phyloP scores from a whole-genome alignment of 2,888 invertebrate genomes.

The Cryptus armator region DNA sequence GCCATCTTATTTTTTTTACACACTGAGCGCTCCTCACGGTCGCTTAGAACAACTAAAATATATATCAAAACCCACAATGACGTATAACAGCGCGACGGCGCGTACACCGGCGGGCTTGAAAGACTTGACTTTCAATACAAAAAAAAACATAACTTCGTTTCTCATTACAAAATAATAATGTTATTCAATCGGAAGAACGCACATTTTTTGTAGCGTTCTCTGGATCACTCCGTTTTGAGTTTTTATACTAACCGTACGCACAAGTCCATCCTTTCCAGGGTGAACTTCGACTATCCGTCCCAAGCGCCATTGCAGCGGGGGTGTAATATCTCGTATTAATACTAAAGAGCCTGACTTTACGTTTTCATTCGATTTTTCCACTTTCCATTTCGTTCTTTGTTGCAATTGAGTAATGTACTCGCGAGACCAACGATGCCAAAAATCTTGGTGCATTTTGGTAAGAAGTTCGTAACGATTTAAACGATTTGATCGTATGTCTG shows the following conservation, averaged over 20 bases:
- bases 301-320: slow-evolving; percentile 47
- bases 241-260: slow-evolving; percentile 29
- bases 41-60: background rate
- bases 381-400: slow-evolving; percentile 18
- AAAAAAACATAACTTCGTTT: background rate
- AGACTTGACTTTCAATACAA: slow-evolving; percentile 37
- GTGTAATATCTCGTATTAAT: slow-evolving; percentile 18
- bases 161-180: background rate
- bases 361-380: too few relatives aligned
- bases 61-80: background rate
- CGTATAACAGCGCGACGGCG: slow-evolving; percentile 8
- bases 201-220: slow-evolving; percentile 42
- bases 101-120: slow-evolving; percentile 46
- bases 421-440: slow-evolving; percentile 26
- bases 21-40: background rate
- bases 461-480: slow-evolving; percentile 16
- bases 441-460: slow-evolving; percentile 22
- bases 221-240: slow-evolving; percentile 12
- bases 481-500: background rate
- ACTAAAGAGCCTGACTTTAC: background rate
- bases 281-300: slow-evolving; percentile 31
- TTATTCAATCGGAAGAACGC: slow-evolving; percentile 30
- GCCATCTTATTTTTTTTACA: background rate
- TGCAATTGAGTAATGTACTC: slow-evolving; percentile 20
- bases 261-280: slow-evolving; percentile 44